These are phyloP conservation scores for Ochlodes sylvanus DNA, from an alignment of 2,888 invertebrate genomes.

Conservation along the genomic window DNA sequence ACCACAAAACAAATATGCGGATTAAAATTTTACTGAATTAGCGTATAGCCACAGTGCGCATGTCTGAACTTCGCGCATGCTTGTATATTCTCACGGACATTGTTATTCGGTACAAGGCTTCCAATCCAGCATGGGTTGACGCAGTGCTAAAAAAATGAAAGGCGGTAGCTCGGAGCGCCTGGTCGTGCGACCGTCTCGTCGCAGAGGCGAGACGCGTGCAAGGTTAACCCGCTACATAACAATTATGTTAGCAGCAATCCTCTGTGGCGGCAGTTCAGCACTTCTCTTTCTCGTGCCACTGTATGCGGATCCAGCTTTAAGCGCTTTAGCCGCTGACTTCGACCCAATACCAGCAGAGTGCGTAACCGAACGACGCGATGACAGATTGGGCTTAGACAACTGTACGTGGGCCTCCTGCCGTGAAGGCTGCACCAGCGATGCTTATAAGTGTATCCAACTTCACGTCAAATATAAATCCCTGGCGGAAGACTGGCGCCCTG, in stretches of 20 bases:
- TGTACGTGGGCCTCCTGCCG: conserved; percentile 93
- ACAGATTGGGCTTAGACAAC: conserved; percentile 89
- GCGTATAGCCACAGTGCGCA: conserved; percentile 43
- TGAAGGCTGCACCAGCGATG: conserved; percentile 93
- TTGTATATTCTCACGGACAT: conserved; percentile 52
- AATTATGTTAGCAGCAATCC: conserved; percentile 71
- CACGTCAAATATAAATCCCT: conserved; percentile 86
- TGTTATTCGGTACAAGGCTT: conserved; percentile 57
- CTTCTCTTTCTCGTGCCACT: conserved; percentile 79
- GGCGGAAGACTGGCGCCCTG: conserved; percentile 82
- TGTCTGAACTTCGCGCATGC: conserved; percentile 60
- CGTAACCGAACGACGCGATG: conserved; percentile 88
- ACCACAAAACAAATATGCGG: conserved; percentile 1
- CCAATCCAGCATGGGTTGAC: conserved; percentile 76
- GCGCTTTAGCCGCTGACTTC: conserved; percentile 90
- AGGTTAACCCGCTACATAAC: conserved; percentile 77
- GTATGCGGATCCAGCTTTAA: conserved; percentile 81
- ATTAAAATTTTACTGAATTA: conserved; percentile 23
- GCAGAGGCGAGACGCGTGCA: conserved; percentile 73
- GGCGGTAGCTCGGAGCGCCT: conserved; percentile 79
- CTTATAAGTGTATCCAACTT: conserved; percentile 88
- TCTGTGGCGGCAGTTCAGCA: conserved; percentile 78
- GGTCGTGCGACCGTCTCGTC: conserved; percentile 70
- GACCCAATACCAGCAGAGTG: conserved; percentile 90
- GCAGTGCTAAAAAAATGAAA: conserved; percentile 72